phyloP scores from a whole-genome alignment of 1,140 invertebrate genomes.

The Neodiprion virginianus region DNA sequence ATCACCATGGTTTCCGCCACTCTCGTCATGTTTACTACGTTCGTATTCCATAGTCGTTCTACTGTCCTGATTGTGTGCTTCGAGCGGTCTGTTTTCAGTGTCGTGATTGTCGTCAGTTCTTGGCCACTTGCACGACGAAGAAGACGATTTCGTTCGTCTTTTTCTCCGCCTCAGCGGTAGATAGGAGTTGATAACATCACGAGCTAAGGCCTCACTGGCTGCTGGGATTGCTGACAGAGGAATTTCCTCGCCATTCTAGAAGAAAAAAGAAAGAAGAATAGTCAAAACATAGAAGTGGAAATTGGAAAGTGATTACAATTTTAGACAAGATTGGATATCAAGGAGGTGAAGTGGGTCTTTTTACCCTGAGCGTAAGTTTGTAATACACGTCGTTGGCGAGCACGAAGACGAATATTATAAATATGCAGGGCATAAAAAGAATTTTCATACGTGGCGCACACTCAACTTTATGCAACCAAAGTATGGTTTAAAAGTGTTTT shows the following conservation, averaged over 20 bases:
- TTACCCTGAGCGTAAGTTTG: too few relatives aligned
- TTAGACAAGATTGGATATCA: too few relatives aligned
- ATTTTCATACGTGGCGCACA: too few relatives aligned
- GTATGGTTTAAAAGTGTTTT: too few relatives aligned
- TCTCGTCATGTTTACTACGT: slow-evolving; percentile 46
- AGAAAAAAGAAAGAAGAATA: not conserved
- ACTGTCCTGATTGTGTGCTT: slow-evolving; percentile 41
- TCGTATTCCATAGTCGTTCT: slow-evolving; percentile 42
- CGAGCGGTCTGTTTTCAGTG: slow-evolving; percentile 37
- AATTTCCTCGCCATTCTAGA: slow-evolving; percentile 55
- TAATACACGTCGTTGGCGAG: too few relatives aligned
- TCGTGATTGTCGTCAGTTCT: slow-evolving; percentile 34
- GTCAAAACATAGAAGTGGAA: too few relatives aligned
- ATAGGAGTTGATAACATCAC: slow-evolving; percentile 44
- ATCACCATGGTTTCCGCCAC: slow-evolving; percentile 32
- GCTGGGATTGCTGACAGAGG: slow-evolving; percentile 51
- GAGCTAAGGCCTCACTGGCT: slow-evolving; percentile 41
- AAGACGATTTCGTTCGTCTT: slow-evolving; percentile 55
- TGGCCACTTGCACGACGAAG: slow-evolving; percentile 52
- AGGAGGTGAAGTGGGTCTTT: too few relatives aligned
- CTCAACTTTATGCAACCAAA: too few relatives aligned
- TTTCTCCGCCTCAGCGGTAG: slow-evolving; percentile 49
- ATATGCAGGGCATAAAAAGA: too few relatives aligned
- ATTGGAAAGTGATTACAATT: too few relatives aligned
- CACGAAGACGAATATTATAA: too few relatives aligned